Percentiles rank a stretch among this genome's conserved stretches.
Evolutionary conservation across 2,888 invertebrate species (phyloP).

Genomic region (Hirtodrosophila cameraria): DNA sequence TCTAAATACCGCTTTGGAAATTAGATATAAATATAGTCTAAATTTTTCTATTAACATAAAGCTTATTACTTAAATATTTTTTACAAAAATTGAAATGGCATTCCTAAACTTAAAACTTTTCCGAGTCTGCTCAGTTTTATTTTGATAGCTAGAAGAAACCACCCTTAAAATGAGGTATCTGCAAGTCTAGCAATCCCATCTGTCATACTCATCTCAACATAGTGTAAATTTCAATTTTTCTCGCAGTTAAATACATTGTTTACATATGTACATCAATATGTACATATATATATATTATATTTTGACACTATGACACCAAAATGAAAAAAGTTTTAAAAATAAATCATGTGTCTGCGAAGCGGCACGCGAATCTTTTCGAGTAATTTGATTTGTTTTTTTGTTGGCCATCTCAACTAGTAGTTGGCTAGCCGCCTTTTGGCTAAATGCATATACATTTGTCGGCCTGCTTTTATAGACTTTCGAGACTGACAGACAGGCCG

Average conservation of each 20-base stretch:
- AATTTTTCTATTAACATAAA: too few species aligned
- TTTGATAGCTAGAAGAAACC: too few species aligned
- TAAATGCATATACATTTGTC: constrained; percentile 27
- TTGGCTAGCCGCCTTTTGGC: constrained; percentile 29
- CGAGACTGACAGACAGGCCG: constrained; percentile 60
- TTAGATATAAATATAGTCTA: too few species aligned
- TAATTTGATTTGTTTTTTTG: constrained; percentile 40
- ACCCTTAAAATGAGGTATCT: too few species aligned
- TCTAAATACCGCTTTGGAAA: too few species aligned
- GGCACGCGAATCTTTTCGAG: constrained; percentile 66
- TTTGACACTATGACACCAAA: constrained; percentile 55
- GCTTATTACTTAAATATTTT: too few species aligned
- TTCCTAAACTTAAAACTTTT: too few species aligned
- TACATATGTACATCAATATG: neutral
- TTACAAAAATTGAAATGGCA: too few species aligned
- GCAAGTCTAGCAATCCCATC: too few species aligned
- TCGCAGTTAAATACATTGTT: constrained; percentile 3
- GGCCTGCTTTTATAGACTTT: constrained; percentile 54
- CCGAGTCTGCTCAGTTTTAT: too few species aligned
- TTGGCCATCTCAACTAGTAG: constrained; percentile 19
- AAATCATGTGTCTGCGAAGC: constrained; percentile 60
- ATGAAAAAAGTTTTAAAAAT: constrained; percentile 55
- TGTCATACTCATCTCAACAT: neutral
- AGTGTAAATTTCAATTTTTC: constrained; percentile 1
- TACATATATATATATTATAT: constrained; percentile 17